Percentiles rank a stretch among this genome's conserved stretches.
Evolutionary conservation across 2,888 invertebrate genomes (phyloP).

Genomic region (Linnaemya vulpina): DNA sequence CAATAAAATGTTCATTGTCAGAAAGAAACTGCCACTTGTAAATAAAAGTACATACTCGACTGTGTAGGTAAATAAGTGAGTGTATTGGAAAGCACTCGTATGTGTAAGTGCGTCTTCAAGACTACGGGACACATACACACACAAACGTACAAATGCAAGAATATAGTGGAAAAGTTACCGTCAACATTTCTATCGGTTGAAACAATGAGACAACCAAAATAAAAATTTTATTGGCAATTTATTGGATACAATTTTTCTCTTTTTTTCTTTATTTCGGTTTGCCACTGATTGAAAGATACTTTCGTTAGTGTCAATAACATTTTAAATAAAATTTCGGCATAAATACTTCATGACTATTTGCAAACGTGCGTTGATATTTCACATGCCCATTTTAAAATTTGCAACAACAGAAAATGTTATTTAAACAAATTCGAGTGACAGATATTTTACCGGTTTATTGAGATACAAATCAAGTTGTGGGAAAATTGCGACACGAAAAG

Average conservation of each 20-base stretch:
- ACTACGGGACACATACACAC: not conserved
- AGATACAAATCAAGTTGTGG: not conserved
- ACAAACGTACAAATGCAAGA: not conserved
- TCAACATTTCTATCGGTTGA: not conserved
- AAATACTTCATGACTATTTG: not conserved
- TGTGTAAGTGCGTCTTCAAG: not conserved
- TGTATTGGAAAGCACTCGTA: not conserved
- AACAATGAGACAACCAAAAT: conserved; percentile 11
- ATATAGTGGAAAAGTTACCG: conserved; percentile 21
- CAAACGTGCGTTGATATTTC: not conserved
- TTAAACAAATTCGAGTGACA: conserved; percentile 4
- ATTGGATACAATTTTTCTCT: conserved; percentile 1
- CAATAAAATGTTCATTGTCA: conserved; percentile 55
- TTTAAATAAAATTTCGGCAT: conserved; percentile 14
- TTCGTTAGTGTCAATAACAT: conserved; percentile 46
- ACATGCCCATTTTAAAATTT: conserved; percentile 3
- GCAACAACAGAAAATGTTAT: conserved; percentile 15
- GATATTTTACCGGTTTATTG: not conserved
- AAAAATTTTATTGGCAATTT: conserved; percentile 48
- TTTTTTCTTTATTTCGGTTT: not conserved
- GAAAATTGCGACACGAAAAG: not conserved
- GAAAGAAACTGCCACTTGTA: conserved; percentile 41
- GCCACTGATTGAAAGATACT: conserved; percentile 57
- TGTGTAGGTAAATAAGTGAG: conserved; percentile 6
- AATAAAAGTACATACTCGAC: too few species aligned